Conservation (phyloP, 2,113 vertebrate species). For the Ammodytes marinus region DNA sequence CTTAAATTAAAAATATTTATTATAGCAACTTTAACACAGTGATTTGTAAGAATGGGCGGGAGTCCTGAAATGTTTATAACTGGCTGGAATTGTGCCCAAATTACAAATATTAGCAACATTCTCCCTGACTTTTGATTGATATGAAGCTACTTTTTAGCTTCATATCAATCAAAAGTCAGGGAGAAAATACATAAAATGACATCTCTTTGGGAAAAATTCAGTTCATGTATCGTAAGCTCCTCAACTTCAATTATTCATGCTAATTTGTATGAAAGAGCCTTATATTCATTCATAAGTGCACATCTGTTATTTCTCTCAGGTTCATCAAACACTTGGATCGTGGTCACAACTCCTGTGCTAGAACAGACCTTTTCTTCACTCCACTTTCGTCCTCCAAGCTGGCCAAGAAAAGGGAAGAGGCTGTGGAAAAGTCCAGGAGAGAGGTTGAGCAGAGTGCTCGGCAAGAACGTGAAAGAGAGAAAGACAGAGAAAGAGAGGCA, state of each 20-base stretch:
- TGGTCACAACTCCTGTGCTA: slow-evolving; percentile 95
- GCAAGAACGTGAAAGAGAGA: slow-evolving; percentile 93
- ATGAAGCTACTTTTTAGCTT: not conserved
- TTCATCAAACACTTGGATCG: slow-evolving; percentile 98
- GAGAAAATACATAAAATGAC: too few relatives aligned
- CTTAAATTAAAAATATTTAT: not conserved
- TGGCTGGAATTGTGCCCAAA: not conserved
- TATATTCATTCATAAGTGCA: not conserved
- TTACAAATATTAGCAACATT: not conserved
- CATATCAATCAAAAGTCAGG: not conserved
- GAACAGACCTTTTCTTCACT: slow-evolving; percentile 96
- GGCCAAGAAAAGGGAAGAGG: slow-evolving; percentile 97
- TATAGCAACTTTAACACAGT: not conserved
- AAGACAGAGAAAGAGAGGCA: slow-evolving; percentile 92
- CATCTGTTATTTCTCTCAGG: slow-evolving; percentile 77
- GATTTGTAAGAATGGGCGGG: too few relatives aligned
- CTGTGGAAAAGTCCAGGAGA: slow-evolving; percentile 91
- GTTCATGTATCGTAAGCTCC: not conserved
- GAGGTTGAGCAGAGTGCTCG: slow-evolving; percentile 94
- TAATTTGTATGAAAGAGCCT: not conserved
- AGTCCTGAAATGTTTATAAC: not conserved
- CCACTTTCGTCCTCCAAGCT: slow-evolving; percentile 95
- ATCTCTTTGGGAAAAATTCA: not conserved
- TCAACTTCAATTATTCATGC: not conserved
- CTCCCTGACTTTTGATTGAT: too few relatives aligned